A percentile compares a stretch with the other conserved stretches of the same genome.
Evolutionary conservation across 1,140 invertebrate genomes (phyloP).

Genomic region (Papilio helenus): DNA sequence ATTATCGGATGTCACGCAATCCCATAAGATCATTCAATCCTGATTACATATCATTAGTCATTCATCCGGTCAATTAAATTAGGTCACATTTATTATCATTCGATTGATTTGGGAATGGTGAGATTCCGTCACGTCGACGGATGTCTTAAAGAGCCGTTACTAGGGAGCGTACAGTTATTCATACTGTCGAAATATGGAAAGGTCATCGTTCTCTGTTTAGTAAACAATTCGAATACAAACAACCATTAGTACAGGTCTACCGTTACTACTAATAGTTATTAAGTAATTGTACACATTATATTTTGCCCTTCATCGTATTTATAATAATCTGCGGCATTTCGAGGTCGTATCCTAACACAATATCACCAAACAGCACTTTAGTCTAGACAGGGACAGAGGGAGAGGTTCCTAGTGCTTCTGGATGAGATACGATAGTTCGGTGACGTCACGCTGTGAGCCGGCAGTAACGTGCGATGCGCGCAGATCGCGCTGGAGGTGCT

Average conservation of each 20-base stretch:
- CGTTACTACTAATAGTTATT: not conserved
- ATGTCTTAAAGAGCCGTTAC: slow-evolving; percentile 34
- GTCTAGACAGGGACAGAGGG: no score
- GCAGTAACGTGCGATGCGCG: no score
- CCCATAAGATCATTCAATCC: slow-evolving; percentile 6
- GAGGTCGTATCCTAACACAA: no score
- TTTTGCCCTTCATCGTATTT: no score
- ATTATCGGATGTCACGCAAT: slow-evolving; percentile 18
- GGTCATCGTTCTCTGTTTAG: slow-evolving; percentile 33
- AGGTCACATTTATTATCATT: slow-evolving; percentile 23
- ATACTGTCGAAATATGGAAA: slow-evolving; percentile 22
- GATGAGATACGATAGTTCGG: no score
- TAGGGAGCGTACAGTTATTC: slow-evolving; percentile 31
- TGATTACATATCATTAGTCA: not conserved
- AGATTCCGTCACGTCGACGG: slow-evolving; percentile 30
- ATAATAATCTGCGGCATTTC: no score
- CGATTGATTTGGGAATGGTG: slow-evolving; percentile 7
- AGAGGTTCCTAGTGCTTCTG: no score
- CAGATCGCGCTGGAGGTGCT: no score
- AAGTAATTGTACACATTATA: not conserved
- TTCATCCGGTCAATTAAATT: slow-evolving; percentile 13
- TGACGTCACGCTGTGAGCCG: no score
- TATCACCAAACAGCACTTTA: no score
- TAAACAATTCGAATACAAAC: slow-evolving; percentile 21
- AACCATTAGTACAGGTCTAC: not conserved